These are phyloP conservation scores for Dysdera silvatica DNA, from an alignment of 1,140 invertebrate genomes.

Conservation along the genomic window DNA sequence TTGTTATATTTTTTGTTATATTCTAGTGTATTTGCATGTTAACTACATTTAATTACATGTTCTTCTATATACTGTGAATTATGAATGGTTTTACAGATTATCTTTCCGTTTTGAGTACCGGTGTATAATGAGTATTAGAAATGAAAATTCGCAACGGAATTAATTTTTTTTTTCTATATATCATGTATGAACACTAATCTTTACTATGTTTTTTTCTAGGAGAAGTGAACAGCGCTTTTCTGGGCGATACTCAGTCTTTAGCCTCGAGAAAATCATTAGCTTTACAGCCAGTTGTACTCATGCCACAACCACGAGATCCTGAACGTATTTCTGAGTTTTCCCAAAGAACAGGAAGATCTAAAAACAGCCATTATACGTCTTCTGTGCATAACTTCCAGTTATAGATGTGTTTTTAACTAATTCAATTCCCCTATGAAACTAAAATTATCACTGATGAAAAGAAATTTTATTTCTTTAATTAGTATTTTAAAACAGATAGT, in stretches of 20 bases:
- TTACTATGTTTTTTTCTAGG: conserved; percentile 51
- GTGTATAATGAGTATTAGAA: too few relatives aligned
- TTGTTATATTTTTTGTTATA: too few relatives aligned
- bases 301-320: conserved; percentile 23
- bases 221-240: conserved; percentile 76
- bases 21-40: too few relatives aligned
- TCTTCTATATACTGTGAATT: too few relatives aligned
- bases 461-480: too few relatives aligned
- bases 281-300: conserved; percentile 56
- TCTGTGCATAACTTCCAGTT: conserved; percentile 25
- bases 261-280: conserved; percentile 75
- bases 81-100: too few relatives aligned
- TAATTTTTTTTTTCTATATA: too few relatives aligned
- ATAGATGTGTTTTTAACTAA: not conserved
- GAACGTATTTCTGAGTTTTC: conserved; percentile 24
- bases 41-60: too few relatives aligned
- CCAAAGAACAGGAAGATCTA: conserved; percentile 19
- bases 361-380: conserved; percentile 17
- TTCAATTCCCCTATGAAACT: not conserved
- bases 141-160: too few relatives aligned
- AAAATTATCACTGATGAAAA: too few relatives aligned
- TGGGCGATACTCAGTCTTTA: conserved; percentile 65
- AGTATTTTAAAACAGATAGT: too few relatives aligned
- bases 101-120: too few relatives aligned
- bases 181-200: not conserved